Percentiles rank a stretch among this genome's conserved stretches.
Evolutionary conservation across 2,888 invertebrate species (phyloP).

Genomic region (Augiades crinisus): DNA sequence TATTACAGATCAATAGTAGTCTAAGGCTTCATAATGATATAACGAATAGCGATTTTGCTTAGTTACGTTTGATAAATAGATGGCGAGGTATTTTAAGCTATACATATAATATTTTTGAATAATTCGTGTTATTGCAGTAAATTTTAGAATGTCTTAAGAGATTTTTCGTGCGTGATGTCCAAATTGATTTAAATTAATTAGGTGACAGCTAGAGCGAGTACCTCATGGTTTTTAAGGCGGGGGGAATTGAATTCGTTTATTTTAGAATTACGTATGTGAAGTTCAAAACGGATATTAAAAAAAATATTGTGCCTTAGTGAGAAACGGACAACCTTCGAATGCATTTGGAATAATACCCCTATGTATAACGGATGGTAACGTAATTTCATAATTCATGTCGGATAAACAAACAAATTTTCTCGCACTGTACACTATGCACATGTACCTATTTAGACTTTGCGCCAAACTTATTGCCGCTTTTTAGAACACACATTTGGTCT

Average conservation of each 20-base stretch:
- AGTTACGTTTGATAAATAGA: constrained; percentile 9
- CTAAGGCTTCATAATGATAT: constrained; percentile 12
- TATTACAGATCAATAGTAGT: constrained; percentile 11
- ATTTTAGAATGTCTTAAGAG: constrained; percentile 5
- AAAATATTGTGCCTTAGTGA: constrained; percentile 79
- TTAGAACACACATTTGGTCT: too few species aligned
- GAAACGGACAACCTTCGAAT: constrained; percentile 63
- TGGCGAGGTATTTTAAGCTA: constrained; percentile 12
- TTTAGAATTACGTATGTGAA: constrained; percentile 64
- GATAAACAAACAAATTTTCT: constrained; percentile 26
- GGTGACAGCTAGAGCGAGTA: constrained; percentile 35
- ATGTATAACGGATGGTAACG: constrained; percentile 31
- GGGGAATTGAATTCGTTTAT: constrained; percentile 67
- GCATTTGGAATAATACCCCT: constrained; percentile 3
- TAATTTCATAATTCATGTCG: constrained; percentile 37
- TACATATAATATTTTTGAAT: constrained; percentile 19
- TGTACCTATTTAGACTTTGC: constrained; percentile 7
- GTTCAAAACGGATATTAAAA: constrained; percentile 70
- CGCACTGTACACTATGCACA: constrained; percentile 66
- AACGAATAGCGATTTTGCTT: constrained; percentile 15
- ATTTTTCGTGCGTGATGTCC: constrained; percentile 8
- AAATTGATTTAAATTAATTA: constrained; percentile 11
- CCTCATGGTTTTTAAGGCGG: constrained; percentile 39
- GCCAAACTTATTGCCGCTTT: not conserved
- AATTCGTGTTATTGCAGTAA: constrained; percentile 17